Evolutionary conservation across 2,888 invertebrate species (phyloP).

Genomic region (Dermolepida albohirtum): DNA sequence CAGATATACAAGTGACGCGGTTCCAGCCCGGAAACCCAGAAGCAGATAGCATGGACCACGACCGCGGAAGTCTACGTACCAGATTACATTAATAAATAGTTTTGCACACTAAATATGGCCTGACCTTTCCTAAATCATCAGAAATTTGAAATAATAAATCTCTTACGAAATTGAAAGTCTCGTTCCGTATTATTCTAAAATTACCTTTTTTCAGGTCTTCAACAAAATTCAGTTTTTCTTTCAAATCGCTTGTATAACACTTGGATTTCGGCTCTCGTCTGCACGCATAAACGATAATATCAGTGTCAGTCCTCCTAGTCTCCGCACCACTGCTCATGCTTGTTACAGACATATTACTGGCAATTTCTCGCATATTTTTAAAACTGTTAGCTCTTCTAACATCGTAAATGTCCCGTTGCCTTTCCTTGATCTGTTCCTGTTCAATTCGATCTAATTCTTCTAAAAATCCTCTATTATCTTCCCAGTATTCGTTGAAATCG

Average conservation of each 20-base stretch:
- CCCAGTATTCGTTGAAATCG: conserved; percentile 48
- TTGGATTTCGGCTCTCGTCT: conserved; percentile 15
- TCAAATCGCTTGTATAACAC: conserved; percentile 34
- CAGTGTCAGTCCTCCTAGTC: conserved; percentile 5
- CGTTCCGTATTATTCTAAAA: too few relatives aligned
- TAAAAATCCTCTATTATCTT: conserved; percentile 49
- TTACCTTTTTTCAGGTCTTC: conserved; percentile 38
- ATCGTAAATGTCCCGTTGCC: conserved; percentile 54
- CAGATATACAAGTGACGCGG: too few relatives aligned
- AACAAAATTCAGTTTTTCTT: conserved; percentile 9
- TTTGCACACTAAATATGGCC: too few relatives aligned
- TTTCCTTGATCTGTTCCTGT: conserved; percentile 45
- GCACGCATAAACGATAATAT: conserved; percentile 34
- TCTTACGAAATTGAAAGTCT: too few relatives aligned
- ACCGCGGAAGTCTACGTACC: too few relatives aligned
- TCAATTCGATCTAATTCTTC: conserved; percentile 49
- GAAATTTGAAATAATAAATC: too few relatives aligned
- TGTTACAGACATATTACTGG: neutral
- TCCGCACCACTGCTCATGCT: conserved; percentile 17
- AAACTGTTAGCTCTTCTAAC: conserved; percentile 45
- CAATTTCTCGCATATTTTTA: neutral
- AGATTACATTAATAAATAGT: too few relatives aligned
- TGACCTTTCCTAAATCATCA: too few relatives aligned
- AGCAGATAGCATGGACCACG: too few relatives aligned
- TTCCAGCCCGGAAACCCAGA: too few relatives aligned